Evolutionary conservation across 2,797 vertebrate species (phyloP).

Genomic region (Hydrolagus colliei): DNA sequence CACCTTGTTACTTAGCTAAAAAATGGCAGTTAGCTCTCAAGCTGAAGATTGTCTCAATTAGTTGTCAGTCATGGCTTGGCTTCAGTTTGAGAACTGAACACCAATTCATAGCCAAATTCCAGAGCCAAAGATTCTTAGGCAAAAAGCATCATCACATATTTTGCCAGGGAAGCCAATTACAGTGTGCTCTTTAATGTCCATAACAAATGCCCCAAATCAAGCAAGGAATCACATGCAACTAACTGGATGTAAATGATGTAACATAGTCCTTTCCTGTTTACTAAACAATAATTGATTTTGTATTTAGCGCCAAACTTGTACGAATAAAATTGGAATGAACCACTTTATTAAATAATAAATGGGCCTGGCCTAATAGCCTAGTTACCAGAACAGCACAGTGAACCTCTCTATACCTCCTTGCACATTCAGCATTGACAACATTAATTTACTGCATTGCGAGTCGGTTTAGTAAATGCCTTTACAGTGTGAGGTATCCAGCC

Average conservation of each 20-base stretch:
- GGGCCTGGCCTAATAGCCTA: too few relatives aligned
- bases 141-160: background rate
- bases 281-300: background rate
- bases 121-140: too few relatives aligned
- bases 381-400: too few relatives aligned
- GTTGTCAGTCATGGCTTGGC: background rate
- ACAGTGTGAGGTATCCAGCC: slow-evolving; percentile 1
- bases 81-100: background rate
- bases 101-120: too few relatives aligned
- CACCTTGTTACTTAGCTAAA: too few relatives aligned
- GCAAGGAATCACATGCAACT: background rate
- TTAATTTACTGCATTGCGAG: slow-evolving; percentile 1
- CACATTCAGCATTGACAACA: background rate
- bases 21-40: too few relatives aligned
- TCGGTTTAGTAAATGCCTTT: slow-evolving; percentile 1
- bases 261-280: background rate
- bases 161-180: background rate
- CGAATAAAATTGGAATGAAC: background rate
- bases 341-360: background rate
- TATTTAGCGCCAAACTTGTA: background rate
- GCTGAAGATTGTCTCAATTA: too few relatives aligned
- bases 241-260: background rate
- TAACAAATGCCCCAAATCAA: background rate
- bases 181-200: background rate
- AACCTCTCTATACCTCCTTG: background rate